A percentile compares a stretch with the other conserved stretches of the same genome.
phyloP scores from a whole-genome alignment of 1,140 invertebrate species.

The Brachionus manjavacas region DNA sequence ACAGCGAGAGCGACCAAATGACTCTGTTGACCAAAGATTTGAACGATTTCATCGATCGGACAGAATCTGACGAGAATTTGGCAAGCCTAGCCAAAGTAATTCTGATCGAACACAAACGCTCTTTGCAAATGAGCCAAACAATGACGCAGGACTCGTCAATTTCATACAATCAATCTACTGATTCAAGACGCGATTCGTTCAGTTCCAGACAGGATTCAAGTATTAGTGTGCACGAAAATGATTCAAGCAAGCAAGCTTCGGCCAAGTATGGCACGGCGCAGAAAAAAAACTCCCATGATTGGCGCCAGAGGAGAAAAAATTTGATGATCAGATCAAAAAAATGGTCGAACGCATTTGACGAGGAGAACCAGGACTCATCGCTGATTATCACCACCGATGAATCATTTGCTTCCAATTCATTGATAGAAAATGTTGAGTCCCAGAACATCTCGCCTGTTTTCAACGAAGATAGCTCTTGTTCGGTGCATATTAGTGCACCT shows the following conservation, averaged over 20 bases:
- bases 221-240: not conserved
- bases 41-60: conserved; percentile 4
- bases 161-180: conserved; percentile 1
- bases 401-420: conserved; percentile 2
- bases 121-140: conserved; percentile 4
- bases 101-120: conserved; percentile 25
- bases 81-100: conserved; percentile 36
- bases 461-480: not conserved
- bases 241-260: not conserved
- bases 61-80: conserved; percentile 19
- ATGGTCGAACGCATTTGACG: conserved; percentile 33
- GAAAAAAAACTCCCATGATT: not conserved
- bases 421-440: not conserved
- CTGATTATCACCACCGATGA: not conserved
- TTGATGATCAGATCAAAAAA: conserved; percentile 9
- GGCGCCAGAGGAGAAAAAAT: not conserved
- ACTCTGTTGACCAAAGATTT: not conserved
- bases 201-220: conserved; percentile 28
- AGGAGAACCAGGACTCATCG: not conserved
- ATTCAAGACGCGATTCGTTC: conserved; percentile 13
- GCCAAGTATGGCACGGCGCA: not conserved
- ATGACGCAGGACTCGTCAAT: conserved; percentile 1
- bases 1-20: not conserved
- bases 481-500: not conserved
- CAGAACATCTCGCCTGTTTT: not conserved